These are phyloP conservation scores for Rhinoderma darwinii DNA, from an alignment of 2,113 vertebrate species.

Conservation along the genomic window DNA sequence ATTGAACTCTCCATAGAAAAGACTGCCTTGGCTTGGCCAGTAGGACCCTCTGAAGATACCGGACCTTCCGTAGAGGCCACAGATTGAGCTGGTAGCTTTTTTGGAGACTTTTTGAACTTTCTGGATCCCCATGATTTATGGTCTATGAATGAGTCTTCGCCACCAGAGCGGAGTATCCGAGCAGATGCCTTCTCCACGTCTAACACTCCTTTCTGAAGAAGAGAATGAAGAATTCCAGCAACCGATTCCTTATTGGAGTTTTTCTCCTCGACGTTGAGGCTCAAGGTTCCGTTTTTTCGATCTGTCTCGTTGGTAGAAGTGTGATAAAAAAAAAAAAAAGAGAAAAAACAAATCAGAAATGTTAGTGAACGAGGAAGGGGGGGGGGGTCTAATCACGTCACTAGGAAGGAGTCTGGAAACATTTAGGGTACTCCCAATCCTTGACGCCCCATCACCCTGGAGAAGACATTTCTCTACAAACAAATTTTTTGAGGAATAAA, in stretches of 20 bases:
- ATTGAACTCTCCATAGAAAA: slow-evolving; percentile 63
- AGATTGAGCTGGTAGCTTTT: neutral
- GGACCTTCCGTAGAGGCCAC: neutral
- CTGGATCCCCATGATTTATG: neutral
- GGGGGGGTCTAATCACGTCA: neutral
- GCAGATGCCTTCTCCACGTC: neutral
- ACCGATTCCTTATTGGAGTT: neutral
- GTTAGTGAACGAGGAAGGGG: neutral
- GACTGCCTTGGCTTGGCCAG: neutral
- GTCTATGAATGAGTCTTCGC: neutral
- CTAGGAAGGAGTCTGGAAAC: too few species aligned
- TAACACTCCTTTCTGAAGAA: neutral
- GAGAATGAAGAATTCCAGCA: neutral
- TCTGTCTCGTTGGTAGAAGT: neutral
- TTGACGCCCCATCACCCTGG: neutral
- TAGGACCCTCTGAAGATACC: neutral
- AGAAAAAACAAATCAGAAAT: neutral
- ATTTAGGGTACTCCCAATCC: neutral
- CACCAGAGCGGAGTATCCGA: neutral
- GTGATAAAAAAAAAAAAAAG: neutral
- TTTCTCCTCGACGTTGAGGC: neutral
- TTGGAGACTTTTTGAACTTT: neutral
- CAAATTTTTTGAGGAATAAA: too few species aligned
- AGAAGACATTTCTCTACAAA: neutral
- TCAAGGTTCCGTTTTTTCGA: neutral